Conservation (phyloP, 2,113 vertebrate species). For the Cromileptes altivelis region DNA sequence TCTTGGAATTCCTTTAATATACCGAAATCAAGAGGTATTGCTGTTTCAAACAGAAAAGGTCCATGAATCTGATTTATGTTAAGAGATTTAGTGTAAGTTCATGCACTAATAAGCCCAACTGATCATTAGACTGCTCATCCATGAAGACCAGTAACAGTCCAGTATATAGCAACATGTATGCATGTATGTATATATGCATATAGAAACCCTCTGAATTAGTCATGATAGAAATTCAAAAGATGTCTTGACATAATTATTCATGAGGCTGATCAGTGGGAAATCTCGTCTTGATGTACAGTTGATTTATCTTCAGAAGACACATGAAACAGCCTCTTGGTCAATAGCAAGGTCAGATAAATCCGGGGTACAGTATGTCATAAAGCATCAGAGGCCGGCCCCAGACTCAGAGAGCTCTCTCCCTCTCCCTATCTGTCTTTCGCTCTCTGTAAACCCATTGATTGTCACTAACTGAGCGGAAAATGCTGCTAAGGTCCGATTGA, state of each 20-base stretch:
- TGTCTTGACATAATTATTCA: conserved; percentile 18
- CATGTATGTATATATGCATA: not conserved
- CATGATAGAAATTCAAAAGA: not conserved
- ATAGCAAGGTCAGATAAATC: conserved; percentile 21
- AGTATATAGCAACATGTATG: not conserved
- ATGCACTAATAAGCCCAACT: not conserved
- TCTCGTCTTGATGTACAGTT: conserved; percentile 10
- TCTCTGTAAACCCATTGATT: conserved; percentile 38
- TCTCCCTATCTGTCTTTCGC: not conserved
- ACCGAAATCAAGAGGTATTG: not conserved
- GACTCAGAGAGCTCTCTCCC: not conserved
- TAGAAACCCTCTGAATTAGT: not conserved
- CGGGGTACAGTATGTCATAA: not conserved
- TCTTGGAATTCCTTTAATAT: not conserved
- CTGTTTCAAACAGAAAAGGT: not conserved
- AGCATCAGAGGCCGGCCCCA: not conserved
- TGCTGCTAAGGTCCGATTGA: conserved; percentile 48
- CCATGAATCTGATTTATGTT: not conserved
- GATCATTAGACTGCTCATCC: not conserved
- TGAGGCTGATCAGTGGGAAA: not conserved
- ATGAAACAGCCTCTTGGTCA: conserved; percentile 22
- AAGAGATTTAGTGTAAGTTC: not conserved
- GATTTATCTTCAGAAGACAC: conserved; percentile 44
- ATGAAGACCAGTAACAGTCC: not conserved
- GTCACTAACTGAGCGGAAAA: conserved; percentile 61